Percentiles rank a stretch among this genome's conserved stretches.
phyloP scores from a whole-genome alignment of 1,140 invertebrate species.

The Trichonephila clavipes region DNA sequence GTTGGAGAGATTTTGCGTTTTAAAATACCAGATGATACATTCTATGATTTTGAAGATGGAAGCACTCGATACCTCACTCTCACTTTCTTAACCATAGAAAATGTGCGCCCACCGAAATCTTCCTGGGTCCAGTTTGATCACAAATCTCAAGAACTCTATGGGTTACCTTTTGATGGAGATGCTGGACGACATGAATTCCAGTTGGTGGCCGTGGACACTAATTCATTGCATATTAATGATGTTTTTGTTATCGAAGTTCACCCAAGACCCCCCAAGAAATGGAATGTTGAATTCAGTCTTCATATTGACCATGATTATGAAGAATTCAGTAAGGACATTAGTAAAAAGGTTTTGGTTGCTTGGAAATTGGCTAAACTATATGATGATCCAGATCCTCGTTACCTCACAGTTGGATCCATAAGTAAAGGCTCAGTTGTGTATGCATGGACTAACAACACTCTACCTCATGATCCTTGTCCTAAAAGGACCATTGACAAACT shows the following conservation, averaged over 20 bases:
- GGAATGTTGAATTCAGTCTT: slow-evolving; percentile 86
- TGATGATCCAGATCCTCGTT: slow-evolving; percentile 86
- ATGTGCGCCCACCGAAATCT: slow-evolving; percentile 85
- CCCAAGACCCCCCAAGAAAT: slow-evolving; percentile 81
- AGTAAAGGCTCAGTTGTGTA: slow-evolving; percentile 83
- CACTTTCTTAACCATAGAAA: slow-evolving; percentile 87
- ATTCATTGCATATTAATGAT: slow-evolving; percentile 87
- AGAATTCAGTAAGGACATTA: slow-evolving; percentile 86
- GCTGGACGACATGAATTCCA: slow-evolving; percentile 88
- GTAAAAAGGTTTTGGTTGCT: slow-evolving; percentile 85
- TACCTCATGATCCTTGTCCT: slow-evolving; percentile 87
- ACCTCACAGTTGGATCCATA: slow-evolving; percentile 86
- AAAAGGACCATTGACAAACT: slow-evolving; percentile 87
- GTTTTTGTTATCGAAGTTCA: slow-evolving; percentile 89
- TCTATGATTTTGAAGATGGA: slow-evolving; percentile 93
- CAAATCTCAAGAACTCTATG: slow-evolving; percentile 94
- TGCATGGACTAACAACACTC: slow-evolving; percentile 89
- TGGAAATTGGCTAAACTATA: slow-evolving; percentile 89
- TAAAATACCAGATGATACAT: slow-evolving; percentile 91
- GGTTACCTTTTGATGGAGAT: slow-evolving; percentile 87
- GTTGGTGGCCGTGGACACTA: slow-evolving; percentile 86
- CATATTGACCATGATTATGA: slow-evolving; percentile 88
- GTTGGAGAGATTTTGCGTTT: slow-evolving; percentile 89
- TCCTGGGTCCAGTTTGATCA: slow-evolving; percentile 94
- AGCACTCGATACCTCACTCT: slow-evolving; percentile 87